Evolutionary conservation across 30 jellyfish, hydroid and myxozoan genomes (phyloP), one percentile per base, ranked within the genome.

Genomic region (Cassiopea andromeda): DNA sequence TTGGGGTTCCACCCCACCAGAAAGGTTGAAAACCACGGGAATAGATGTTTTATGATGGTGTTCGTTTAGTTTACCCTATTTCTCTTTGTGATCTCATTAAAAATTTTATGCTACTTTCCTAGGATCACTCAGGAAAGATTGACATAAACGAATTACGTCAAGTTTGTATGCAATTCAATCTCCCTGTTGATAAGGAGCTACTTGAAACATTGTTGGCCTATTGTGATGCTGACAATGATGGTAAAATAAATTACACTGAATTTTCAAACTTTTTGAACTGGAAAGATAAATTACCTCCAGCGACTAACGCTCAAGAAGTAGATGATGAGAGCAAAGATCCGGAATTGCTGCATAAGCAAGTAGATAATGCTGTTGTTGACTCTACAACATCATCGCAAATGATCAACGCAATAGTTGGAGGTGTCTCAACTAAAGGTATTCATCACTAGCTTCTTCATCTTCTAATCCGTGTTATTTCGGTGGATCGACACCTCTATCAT

Each of bases 51-150:
- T 27, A 27, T 27, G 38, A 27, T 27, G 38, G 38, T 27, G 38
- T 27, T 27, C 38, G 38, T 27, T 27, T 27, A 27, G 38, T 27
- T 54, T 10, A 3, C 7, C 7, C 64, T 6, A 54, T 54, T 54
- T 54, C 12, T 6, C 7, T 54, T 0, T 6, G 0, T 54, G 64
- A 54, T 10, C 64, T 10, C 15, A 38, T 59, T 48, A 13, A 7
- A 48, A 3, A 9, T 14, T 82, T 82, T 70, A 27, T 64, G 10
- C 38, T 57, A 18, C 43, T 48, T 38, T 1, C 38, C 2, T 49
- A 95, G 99, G 97, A 95, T 74, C 49, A 90, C 12, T 90, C 99
- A 17, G 99, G 99, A 59, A 85, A 80, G 90, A 88, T 95, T 54
- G 97, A 90, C 73, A 78, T 87, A 6, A 74, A 66, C 45, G 97